Conservation (phyloP, 2,797 vertebrate species). For the Amblyraja radiata region DNA sequence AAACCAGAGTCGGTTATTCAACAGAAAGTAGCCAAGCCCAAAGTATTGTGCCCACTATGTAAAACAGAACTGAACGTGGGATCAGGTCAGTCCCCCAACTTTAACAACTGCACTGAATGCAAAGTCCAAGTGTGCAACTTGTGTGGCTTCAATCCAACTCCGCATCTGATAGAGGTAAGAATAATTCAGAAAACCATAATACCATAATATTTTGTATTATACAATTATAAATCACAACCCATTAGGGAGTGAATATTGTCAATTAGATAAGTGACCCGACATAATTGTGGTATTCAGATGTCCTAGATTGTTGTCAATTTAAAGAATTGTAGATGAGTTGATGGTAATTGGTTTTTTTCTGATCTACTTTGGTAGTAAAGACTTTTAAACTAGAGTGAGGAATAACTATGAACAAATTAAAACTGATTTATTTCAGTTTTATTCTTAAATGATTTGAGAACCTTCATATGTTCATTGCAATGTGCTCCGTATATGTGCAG, state of each 20-base stretch:
- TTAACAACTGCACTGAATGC: constrained; percentile 91
- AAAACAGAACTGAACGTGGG: constrained; percentile 84
- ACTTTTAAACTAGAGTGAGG: background rate
- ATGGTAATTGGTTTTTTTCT: background rate
- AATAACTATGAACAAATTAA: background rate
- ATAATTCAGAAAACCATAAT: rapidly evolving
- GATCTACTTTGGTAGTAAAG: background rate
- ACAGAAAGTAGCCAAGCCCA: constrained; percentile 77
- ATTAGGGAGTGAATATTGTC: background rate
- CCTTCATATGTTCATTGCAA: background rate
- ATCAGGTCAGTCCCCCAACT: constrained; percentile 74
- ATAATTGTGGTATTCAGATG: background rate
- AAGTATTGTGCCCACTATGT: constrained; percentile 82
- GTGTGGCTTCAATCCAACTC: constrained; percentile 97
- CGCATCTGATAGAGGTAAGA: constrained; percentile 93
- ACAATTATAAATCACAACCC: background rate
- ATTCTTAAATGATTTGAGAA: background rate
- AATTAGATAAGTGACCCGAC: no score
- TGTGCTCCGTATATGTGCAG: no score
- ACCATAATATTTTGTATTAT: background rate
- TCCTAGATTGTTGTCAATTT: background rate
- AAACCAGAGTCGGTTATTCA: constrained; percentile 58
- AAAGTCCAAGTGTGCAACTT: constrained; percentile 89
- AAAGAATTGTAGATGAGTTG: background rate
- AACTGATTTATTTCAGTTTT: background rate